Conservation (phyloP, 2,888 invertebrate species). For the Latrodectus hesperus region DNA sequence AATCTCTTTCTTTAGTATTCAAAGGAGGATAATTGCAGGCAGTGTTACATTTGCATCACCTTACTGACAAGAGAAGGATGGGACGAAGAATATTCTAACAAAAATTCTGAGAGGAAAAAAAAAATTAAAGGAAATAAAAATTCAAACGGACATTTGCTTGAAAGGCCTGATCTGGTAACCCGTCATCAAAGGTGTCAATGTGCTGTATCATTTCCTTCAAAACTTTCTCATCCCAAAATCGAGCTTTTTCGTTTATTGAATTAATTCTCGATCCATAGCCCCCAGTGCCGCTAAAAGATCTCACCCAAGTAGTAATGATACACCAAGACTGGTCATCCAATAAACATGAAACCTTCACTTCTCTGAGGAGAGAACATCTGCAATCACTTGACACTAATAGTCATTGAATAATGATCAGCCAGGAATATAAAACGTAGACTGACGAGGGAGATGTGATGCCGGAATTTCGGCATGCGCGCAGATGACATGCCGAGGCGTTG, state of each 20-base stretch:
- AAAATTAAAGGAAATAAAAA: too few species aligned
- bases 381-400: slow-evolving; percentile 64
- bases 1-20: too few species aligned
- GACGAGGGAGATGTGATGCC: not conserved
- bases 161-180: not conserved
- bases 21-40: too few species aligned
- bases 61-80: too few species aligned
- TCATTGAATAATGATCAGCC: slow-evolving; percentile 64
- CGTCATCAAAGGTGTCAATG: slow-evolving; percentile 3
- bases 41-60: too few species aligned
- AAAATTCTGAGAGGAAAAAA: too few species aligned
- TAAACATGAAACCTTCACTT: slow-evolving; percentile 66
- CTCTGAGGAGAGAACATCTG: slow-evolving; percentile 28
- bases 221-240: not conserved
- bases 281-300: slow-evolving; percentile 14
- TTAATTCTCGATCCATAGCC: slow-evolving; percentile 9
- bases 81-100: too few species aligned
- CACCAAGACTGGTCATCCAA: slow-evolving; percentile 39
- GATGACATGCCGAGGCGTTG: slow-evolving; percentile 41
- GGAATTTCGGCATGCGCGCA: slow-evolving; percentile 1
- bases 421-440: slow-evolving; percentile 4
- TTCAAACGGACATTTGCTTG: not conserved
- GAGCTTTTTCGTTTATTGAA: slow-evolving; percentile 42
- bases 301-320: slow-evolving; percentile 61
- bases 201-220: slow-evolving; percentile 34